Evolutionary conservation across 2,888 invertebrate species (phyloP).

Genomic region (Osedax frankpressi): DNA sequence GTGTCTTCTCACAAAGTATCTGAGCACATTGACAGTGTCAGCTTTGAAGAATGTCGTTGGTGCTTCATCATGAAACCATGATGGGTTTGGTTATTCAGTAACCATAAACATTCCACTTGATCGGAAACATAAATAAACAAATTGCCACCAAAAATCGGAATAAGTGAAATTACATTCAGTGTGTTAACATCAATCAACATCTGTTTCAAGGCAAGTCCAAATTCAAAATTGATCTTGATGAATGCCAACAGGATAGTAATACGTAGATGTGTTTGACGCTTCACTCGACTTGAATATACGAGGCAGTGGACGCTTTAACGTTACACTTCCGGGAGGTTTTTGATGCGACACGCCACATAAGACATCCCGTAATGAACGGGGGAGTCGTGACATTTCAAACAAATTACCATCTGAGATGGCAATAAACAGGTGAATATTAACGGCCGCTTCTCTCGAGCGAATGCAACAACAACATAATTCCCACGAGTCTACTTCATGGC

Average conservation of each 20-base stretch:
- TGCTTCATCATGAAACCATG: too few species aligned
- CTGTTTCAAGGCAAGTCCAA: neutral
- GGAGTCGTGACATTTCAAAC: slow-evolving; percentile 5
- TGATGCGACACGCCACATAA: slow-evolving; percentile 3
- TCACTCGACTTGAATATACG: neutral
- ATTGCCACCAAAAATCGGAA: too few species aligned
- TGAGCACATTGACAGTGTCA: too few species aligned
- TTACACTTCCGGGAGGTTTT: neutral
- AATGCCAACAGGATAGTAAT: neutral
- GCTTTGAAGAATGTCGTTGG: too few species aligned
- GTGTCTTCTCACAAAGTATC: too few species aligned
- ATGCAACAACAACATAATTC: neutral
- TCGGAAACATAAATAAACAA: too few species aligned
- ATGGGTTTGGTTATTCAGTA: too few species aligned
- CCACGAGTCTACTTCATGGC: neutral
- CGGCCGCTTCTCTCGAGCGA: neutral
- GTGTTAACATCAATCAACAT: neutral
- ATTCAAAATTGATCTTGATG: neutral
- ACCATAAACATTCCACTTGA: too few species aligned
- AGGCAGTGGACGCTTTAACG: neutral
- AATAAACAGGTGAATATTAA: slow-evolving; percentile 8
- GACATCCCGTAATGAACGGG: slow-evolving; percentile 1
- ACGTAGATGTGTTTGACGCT: neutral
- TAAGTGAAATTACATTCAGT: too few species aligned
- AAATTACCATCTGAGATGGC: neutral